A percentile compares a stretch with the other conserved stretches of the same genome.
Conservation (phyloP, 1,140 invertebrate species). For the Carposina sasakii region DNA sequence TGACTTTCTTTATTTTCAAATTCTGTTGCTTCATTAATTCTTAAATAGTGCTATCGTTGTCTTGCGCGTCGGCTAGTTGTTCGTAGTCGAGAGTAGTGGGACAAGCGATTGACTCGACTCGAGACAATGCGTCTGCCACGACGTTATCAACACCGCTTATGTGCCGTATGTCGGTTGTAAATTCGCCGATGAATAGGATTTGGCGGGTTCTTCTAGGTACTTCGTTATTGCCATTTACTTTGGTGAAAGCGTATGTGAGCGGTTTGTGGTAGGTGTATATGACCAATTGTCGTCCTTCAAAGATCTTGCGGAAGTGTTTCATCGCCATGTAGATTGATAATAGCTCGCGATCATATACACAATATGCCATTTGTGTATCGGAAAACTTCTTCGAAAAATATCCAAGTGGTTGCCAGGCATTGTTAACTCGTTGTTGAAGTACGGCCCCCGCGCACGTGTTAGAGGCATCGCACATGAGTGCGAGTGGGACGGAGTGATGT, state of each 20-base stretch:
- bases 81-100: conserved; percentile 11
- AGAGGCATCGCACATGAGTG: conserved; percentile 31
- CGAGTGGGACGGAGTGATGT: conserved; percentile 1
- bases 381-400: conserved; percentile 38
- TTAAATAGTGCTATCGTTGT: background rate
- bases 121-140: conserved; percentile 29
- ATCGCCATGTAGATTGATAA: conserved; percentile 31
- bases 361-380: conserved; percentile 22
- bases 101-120: background rate
- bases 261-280: conserved; percentile 27
- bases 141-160: background rate
- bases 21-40: background rate
- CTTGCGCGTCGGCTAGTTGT: background rate
- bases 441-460: conserved; percentile 27
- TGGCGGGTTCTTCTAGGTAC: conserved; percentile 17
- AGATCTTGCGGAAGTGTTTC: conserved; percentile 29
- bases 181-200: conserved; percentile 2
- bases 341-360: conserved; percentile 33
- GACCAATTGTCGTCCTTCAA: conserved; percentile 26
- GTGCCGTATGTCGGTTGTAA: background rate
- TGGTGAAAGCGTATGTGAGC: background rate
- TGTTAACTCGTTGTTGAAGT: conserved; percentile 24
- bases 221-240: background rate
- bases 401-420: conserved; percentile 30
- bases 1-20: background rate